These are phyloP conservation scores for Phengaris arion DNA, from an alignment of 2,888 invertebrate genomes.

Conservation along the genomic window DNA sequence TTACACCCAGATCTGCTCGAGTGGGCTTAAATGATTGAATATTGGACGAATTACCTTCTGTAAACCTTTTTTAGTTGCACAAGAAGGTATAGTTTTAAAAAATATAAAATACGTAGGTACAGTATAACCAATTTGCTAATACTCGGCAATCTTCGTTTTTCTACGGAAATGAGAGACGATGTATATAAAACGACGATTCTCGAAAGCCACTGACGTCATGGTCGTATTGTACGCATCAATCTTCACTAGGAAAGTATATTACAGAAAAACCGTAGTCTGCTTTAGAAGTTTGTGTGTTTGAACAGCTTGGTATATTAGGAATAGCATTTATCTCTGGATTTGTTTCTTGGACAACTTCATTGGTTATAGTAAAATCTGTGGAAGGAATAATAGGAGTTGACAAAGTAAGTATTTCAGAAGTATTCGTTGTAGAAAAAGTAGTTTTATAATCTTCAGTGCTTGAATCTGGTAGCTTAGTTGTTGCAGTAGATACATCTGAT, in stretches of 20 bases:
- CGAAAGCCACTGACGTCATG: too few relatives aligned
- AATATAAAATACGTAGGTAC: too few relatives aligned
- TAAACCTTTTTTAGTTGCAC: too few relatives aligned
- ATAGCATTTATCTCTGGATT: neutral
- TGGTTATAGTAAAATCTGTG: neutral
- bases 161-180: too few relatives aligned
- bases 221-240: neutral
- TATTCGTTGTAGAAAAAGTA: neutral
- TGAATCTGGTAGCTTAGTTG: neutral
- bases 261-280: neutral
- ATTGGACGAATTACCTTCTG: too few relatives aligned
- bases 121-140: too few relatives aligned
- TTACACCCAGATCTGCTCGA: too few relatives aligned
- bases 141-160: too few relatives aligned
- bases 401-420: neutral
- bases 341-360: neutral
- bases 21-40: too few relatives aligned
- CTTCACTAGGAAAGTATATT: neutral
- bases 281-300: neutral
- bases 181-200: too few relatives aligned
- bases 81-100: too few relatives aligned
- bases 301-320: neutral
- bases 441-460: neutral
- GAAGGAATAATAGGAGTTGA: neutral
- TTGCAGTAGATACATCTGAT: neutral